Percentiles rank a stretch among this genome's conserved stretches.
Evolutionary conservation across 2,888 invertebrate genomes (phyloP).

Genomic region (Byasa hedistus): DNA sequence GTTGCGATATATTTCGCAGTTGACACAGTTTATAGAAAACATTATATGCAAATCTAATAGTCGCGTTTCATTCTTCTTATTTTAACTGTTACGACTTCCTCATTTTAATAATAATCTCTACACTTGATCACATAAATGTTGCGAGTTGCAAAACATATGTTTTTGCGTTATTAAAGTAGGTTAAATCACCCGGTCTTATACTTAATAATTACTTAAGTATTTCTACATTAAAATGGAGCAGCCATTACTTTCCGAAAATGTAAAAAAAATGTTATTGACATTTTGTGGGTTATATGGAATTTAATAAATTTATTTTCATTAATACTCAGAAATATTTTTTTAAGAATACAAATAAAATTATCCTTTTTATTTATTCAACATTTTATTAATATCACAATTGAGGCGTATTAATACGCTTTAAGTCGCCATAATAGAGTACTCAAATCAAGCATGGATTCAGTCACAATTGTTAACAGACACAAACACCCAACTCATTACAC

Average conservation of each 20-base stretch:
- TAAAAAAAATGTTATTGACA: no score
- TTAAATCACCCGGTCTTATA: not conserved
- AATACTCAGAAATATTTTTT: not conserved
- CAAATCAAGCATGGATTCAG: slow-evolving; percentile 51
- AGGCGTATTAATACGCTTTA: slow-evolving; percentile 55
- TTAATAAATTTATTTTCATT: not conserved
- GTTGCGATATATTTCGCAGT: not conserved
- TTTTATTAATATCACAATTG: slow-evolving; percentile 78
- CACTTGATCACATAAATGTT: not conserved
- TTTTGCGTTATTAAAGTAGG: not conserved
- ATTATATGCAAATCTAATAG: slow-evolving; percentile 1
- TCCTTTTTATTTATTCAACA: slow-evolving; percentile 54
- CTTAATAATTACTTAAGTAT: not conserved
- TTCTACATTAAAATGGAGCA: not conserved
- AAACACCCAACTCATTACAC: slow-evolving; percentile 27
- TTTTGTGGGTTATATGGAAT: no score
- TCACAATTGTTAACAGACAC: slow-evolving; percentile 38
- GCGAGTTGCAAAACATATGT: not conserved
- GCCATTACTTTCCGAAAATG: no score
- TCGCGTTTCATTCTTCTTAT: not conserved
- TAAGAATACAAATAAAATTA: slow-evolving; percentile 32
- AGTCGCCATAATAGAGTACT: slow-evolving; percentile 48
- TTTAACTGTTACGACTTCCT: not conserved
- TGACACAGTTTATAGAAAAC: not conserved
- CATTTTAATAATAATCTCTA: not conserved